phyloP scores from a whole-genome alignment of 2,888 invertebrate genomes.

The Nymphalis urticae region DNA sequence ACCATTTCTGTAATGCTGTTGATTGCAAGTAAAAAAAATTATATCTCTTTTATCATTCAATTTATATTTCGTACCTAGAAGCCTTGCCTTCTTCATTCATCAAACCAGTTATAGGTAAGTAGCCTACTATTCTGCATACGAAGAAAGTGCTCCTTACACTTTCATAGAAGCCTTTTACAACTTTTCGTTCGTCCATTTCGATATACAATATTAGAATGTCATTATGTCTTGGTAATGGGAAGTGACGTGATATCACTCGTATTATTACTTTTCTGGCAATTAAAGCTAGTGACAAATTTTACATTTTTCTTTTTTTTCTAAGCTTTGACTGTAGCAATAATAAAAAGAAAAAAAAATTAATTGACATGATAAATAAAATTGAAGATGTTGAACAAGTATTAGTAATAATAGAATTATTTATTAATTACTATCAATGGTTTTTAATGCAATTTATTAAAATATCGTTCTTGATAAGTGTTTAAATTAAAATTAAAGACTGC shows the following conservation, averaged over 20 bases:
- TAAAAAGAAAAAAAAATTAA: too few species aligned
- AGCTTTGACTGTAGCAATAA: too few species aligned
- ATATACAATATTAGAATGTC: not conserved
- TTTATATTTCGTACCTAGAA: constrained; percentile 29
- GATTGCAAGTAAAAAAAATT: not conserved
- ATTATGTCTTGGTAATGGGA: not conserved
- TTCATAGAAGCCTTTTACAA: constrained; percentile 34
- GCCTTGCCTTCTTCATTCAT: constrained; percentile 19
- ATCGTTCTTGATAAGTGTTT: too few species aligned
- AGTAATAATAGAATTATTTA: too few species aligned
- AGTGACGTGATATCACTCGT: not conserved
- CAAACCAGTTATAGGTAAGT: constrained; percentile 36
- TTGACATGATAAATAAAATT: constrained; percentile 16
- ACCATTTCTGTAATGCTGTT: not conserved
- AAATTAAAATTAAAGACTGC: too few species aligned
- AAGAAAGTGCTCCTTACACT: constrained; percentile 27
- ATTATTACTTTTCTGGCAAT: not conserved
- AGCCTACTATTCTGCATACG: constrained; percentile 27
- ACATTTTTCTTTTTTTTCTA: too few species aligned
- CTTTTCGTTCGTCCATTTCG: constrained; percentile 17
- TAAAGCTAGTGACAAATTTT: too few species aligned
- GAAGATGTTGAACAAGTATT: constrained; percentile 25
- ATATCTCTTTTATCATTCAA: not conserved
- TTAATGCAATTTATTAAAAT: too few species aligned
- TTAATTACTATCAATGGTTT: too few species aligned